These are phyloP conservation scores for Cephus cinctus DNA, from an alignment of 1,140 invertebrate genomes.

Conservation along the genomic window DNA sequence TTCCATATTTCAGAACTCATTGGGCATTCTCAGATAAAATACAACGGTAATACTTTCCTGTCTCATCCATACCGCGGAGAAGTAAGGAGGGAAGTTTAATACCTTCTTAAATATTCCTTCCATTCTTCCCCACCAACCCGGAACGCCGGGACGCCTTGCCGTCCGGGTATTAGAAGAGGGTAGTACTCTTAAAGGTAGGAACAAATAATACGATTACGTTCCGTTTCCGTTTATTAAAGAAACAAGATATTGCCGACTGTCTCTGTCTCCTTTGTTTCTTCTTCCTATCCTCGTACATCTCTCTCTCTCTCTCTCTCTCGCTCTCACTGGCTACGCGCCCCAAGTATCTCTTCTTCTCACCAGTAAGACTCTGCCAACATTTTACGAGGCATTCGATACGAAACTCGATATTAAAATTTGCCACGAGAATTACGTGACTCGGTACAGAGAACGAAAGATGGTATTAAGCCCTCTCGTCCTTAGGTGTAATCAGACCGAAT, in stretches of 20 bases:
- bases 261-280: conserved; percentile 31
- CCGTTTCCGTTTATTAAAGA: conserved; percentile 59
- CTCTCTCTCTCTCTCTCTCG: conserved; percentile 16
- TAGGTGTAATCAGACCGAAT: neutral
- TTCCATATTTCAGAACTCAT: conserved; percentile 46
- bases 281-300: conserved; percentile 18
- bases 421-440: conserved; percentile 11
- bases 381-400: conserved; percentile 17
- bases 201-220: conserved; percentile 59
- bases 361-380: conserved; percentile 2
- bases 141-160: conserved; percentile 23
- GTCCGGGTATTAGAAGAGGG: conserved; percentile 34
- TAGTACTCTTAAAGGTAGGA: conserved; percentile 47
- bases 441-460: neutral
- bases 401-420: conserved; percentile 18
- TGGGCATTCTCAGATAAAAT: conserved; percentile 38
- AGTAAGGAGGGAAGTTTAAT: conserved; percentile 41
- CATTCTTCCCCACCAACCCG: conserved; percentile 21
- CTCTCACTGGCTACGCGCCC: neutral
- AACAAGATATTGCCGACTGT: conserved; percentile 52
- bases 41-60: conserved; percentile 44
- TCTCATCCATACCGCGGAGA: conserved; percentile 7
- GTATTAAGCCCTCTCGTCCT: conserved; percentile 3
- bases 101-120: conserved; percentile 56
- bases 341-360: too few species aligned